Percentiles rank a stretch among this genome's conserved stretches.
Conservation (phyloP, 2,888 invertebrate species). For the Eurytoma adleriae region DNA sequence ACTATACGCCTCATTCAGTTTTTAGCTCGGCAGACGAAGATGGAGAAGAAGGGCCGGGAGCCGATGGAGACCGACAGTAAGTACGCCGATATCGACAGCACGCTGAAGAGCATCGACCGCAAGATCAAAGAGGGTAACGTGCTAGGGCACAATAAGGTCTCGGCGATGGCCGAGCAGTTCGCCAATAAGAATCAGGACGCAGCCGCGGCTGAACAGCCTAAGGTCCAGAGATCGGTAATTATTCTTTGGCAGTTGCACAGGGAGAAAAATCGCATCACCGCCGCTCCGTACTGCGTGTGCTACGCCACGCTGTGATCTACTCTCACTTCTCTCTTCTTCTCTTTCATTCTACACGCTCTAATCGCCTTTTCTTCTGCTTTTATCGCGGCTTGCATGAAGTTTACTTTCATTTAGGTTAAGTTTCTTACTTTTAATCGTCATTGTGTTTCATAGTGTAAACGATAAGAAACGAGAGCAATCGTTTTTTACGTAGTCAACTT, state of each 20-base stretch:
- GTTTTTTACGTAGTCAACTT: no score
- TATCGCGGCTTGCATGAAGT: not conserved
- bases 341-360: not conserved
- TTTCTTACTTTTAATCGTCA: no score
- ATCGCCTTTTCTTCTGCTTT: constrained; percentile 6
- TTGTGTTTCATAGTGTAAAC: no score
- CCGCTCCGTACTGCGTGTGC: constrained; percentile 57
- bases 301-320: constrained; percentile 48
- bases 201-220: constrained; percentile 73
- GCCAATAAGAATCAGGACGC: constrained; percentile 74
- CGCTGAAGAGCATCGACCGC: constrained; percentile 83
- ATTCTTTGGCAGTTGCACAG: constrained; percentile 61
- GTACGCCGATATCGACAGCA: constrained; percentile 85
- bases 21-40: constrained; percentile 83
- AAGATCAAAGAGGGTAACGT: constrained; percentile 87
- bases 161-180: constrained; percentile 90
- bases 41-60: constrained; percentile 82
- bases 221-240: constrained; percentile 79
- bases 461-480: no score
- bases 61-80: constrained; percentile 81
- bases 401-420: no score
- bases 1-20: constrained; percentile 77
- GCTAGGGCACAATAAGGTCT: constrained; percentile 87
- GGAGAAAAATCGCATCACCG: constrained; percentile 56
- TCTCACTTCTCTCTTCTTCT: constrained; percentile 9